Evolutionary conservation across 2,888 invertebrate genomes (phyloP).

Genomic region (Pandemis heparana): DNA sequence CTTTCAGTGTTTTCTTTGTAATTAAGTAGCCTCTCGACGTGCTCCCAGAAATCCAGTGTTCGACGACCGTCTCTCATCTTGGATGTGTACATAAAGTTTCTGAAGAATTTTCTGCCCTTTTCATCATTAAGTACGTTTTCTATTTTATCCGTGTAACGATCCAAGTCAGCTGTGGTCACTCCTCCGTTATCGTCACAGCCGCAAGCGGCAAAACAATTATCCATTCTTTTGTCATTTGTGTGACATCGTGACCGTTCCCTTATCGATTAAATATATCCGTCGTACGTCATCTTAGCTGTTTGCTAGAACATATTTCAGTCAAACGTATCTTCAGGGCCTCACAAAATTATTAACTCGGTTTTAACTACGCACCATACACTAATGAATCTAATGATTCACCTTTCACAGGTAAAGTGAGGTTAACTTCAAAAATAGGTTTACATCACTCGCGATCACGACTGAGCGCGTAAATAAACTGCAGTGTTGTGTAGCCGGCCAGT

Average conservation of each 20-base stretch:
- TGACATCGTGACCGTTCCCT: constrained; percentile 56
- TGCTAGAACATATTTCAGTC: not conserved
- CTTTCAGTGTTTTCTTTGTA: constrained; percentile 68
- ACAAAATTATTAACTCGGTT: constrained; percentile 14
- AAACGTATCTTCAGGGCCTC: constrained; percentile 13
- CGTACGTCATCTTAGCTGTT: constrained; percentile 24
- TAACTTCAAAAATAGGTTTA: constrained; percentile 76
- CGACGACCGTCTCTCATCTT: constrained; percentile 73
- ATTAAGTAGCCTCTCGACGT: constrained; percentile 68
- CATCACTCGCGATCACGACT: constrained; percentile 53
- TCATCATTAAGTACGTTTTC: constrained; percentile 81
- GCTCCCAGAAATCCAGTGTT: constrained; percentile 76
- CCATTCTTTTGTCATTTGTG: constrained; percentile 72
- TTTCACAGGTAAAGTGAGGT: constrained; percentile 71
- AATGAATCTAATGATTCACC: constrained; percentile 61
- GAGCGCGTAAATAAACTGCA: constrained; percentile 72
- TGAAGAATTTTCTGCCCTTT: constrained; percentile 76
- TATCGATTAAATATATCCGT: constrained; percentile 62
- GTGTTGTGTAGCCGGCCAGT: constrained; percentile 50
- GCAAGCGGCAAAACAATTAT: constrained; percentile 80
- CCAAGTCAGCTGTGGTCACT: constrained; percentile 78
- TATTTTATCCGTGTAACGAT: constrained; percentile 81
- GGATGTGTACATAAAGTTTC: constrained; percentile 78
- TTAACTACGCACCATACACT: constrained; percentile 31
- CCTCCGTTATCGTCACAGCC: constrained; percentile 77